Evolutionary conservation across 1,140 invertebrate genomes (phyloP), one percentile per base, ranked within the genome.

Genomic region (Drosophila simulans): DNA sequence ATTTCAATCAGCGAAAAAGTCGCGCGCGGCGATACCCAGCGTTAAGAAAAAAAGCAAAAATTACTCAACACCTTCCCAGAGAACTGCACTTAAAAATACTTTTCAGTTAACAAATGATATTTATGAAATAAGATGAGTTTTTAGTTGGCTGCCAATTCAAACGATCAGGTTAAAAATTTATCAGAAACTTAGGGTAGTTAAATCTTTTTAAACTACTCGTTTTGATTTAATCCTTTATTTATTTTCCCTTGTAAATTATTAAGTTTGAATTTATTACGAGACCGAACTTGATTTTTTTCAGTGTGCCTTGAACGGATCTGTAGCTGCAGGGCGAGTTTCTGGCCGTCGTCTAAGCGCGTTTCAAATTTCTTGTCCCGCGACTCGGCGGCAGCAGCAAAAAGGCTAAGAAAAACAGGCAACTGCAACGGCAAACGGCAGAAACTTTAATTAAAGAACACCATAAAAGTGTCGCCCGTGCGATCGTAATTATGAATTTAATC

Each of bases 401-500:
- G 49, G 49, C 49, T 22, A 64, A 34, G 48, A 64, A 7, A 51
- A 53, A 71, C 37, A 65, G 40, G 37, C 37, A 56, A 56, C 70
- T 45, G 56, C 75, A 37, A 63, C 46, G 45, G 64, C 68, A 55
- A 75, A 75, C 68, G 72, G 72, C 72, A 75, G 34, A 70, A 68
- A 86, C 72, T 89, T 89, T 89, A 89, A 89, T 89, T 89, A 89
- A 89, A 89, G 84, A 89, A 89, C 84, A 89, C 84, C 80, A 89
- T 89, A 84, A 89, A 89, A 89, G 84, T 89, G 84, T 89, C 84
- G 84, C 84, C 71, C 68, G 80, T 80, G 84, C 84, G 84, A 89
- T 89, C 84, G 84, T 89, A 89, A 89, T 89, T 89, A 89, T 89
- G 84, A 89, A 89, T 89, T 89, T 89, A 89, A 89, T 89, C 84